These are phyloP conservation scores for Mallotus villosus DNA, from an alignment of 2,797 vertebrate species.

Conservation along the genomic window DNA sequence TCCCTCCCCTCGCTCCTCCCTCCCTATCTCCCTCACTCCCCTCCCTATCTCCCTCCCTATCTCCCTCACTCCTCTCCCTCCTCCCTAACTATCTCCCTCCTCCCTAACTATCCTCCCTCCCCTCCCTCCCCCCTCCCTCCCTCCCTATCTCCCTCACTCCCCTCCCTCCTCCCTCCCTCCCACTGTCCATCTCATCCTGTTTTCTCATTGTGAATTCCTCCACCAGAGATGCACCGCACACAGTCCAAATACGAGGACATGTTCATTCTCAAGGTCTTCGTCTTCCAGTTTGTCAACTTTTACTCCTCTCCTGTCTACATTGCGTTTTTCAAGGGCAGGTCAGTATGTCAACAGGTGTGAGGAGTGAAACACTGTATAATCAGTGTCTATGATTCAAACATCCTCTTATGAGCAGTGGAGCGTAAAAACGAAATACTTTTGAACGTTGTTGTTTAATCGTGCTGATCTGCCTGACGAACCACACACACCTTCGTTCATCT, in stretches of 20 bases:
- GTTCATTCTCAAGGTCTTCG: constrained; percentile 81
- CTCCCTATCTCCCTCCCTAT: too few species aligned
- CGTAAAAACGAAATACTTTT: neutral
- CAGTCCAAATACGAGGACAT: constrained; percentile 82
- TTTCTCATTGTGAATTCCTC: neutral
- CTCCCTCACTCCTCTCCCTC: too few species aligned
- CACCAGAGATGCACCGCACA: constrained; percentile 81
- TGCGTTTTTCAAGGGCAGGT: constrained; percentile 81
- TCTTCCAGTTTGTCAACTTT: constrained; percentile 85
- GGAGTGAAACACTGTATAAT: neutral
- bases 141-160: too few species aligned
- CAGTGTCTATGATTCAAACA: neutral
- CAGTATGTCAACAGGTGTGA: constrained; percentile 24
- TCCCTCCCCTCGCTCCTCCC: neutral
- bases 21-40: too few species aligned
- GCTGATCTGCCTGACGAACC: neutral
- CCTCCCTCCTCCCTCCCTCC: neutral
- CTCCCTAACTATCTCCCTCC: too few species aligned
- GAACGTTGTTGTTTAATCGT: neutral
- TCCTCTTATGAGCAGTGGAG: neutral
- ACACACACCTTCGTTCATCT: neutral
- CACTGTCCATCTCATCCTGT: neutral
- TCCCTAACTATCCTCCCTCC: too few species aligned
- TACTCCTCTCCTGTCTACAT: constrained; percentile 73
- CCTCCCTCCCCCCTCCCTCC: too few species aligned